Base-by-base conservation (phyloP, 2,113 vertebrate species). In the Tonatia bakeri region DNA sequence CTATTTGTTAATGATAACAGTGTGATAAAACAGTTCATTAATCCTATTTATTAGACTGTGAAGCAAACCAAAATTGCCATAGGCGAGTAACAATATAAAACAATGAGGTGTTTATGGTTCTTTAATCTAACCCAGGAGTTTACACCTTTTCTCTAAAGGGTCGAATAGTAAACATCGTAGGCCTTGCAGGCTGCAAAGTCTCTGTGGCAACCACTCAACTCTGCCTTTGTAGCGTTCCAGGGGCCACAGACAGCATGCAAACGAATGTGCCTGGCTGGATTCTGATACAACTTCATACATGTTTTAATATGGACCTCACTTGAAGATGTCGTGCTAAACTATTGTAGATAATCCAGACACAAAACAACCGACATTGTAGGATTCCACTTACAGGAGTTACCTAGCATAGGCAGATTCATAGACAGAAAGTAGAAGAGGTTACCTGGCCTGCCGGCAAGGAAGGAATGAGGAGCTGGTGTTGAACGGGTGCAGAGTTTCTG, bases 1-100 rank as follows among this genome's bases (percentile, higher is more conserved):
- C 45, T 96, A 79, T 94, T 95, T 96, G 92, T 90, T 94, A 96
- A 87, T 84, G 93, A 92, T 38, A 81, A 73, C 65, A 79, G 81
- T 91, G 73, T 93, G 82, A 96, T 93, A 93, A 93, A 91, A 95
- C 72, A 96, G 59, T n/a, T 96, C 82, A 86, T 97, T 96, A 94
- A 82, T 93, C 84, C 54, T 97, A 61, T 91, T 96, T 96, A 81
- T 76, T 72, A 69, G 73, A 54, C 36, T 79, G 45, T 94, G 77
- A 95, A 97, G 95, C 88, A 90, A 92, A 70, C 52, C 77, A 94
- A 95, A 94, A 92, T 90, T 73, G 64, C 81, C 38, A 38, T 33
- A 38, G 73, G 47, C 72, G n/a, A 90, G 43, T 93, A 73, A 77
- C 59, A 92, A 19, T 65, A 56, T 84, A 64, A 87, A 79, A 64